Evolutionary conservation across 2,113 vertebrate genomes (phyloP).

Genomic region (Tylochromis polylepis): DNA sequence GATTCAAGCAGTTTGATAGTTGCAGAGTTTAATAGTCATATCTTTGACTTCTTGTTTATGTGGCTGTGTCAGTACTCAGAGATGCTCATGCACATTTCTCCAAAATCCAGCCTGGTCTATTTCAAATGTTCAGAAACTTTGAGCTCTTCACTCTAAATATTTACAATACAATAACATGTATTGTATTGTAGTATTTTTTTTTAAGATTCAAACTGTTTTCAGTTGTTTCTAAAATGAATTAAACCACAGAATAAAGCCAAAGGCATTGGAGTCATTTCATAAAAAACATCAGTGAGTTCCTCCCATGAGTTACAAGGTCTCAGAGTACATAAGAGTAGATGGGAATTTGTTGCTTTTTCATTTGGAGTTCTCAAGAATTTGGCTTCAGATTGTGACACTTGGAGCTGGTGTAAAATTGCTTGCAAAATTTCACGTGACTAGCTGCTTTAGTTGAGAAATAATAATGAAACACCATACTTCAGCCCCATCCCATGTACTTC

Average conservation of each 20-base stretch:
- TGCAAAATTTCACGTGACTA: background rate
- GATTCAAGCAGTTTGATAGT: background rate
- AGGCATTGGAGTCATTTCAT: background rate
- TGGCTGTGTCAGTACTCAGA: background rate
- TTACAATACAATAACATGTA: background rate
- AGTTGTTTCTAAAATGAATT: background rate
- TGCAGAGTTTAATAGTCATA: background rate
- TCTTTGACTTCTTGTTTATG: background rate
- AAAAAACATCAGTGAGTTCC: background rate
- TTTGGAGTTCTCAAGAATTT: background rate
- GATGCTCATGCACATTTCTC: background rate
- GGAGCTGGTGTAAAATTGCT: background rate
- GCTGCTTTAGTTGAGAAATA: background rate
- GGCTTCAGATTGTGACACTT: background rate
- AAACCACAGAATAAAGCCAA: background rate
- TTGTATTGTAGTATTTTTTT: background rate
- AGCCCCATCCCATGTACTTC: background rate
- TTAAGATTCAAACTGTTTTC: background rate
- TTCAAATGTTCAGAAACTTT: background rate
- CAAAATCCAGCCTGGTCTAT: background rate
- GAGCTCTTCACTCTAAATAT: background rate
- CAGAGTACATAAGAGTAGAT: background rate
- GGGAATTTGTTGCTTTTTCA: background rate
- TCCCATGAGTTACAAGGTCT: background rate
- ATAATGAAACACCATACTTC: background rate